Percentiles rank a stretch among this genome's conserved stretches.
Conservation (phyloP, 2,113 vertebrate genomes). For the Scomber colias region DNA sequence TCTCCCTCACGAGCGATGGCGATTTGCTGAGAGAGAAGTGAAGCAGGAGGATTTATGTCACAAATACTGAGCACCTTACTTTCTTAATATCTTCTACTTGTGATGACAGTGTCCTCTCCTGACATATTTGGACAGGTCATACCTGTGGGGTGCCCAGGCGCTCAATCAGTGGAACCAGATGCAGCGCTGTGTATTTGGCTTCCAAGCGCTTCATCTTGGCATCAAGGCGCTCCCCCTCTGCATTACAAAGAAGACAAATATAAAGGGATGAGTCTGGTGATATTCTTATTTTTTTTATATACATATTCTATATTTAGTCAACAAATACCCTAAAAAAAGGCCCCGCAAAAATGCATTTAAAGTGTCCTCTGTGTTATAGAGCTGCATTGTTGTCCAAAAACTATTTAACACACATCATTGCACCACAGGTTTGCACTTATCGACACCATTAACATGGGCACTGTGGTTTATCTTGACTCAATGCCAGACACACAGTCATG, state of each 20-base stretch:
- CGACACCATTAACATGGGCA: not conserved
- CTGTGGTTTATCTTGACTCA: not conserved
- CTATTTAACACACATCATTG: too few relatives aligned
- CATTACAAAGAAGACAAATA: not conserved
- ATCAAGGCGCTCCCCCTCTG: slow-evolving; percentile 98
- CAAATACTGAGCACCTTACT: too few relatives aligned
- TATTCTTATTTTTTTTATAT: too few relatives aligned
- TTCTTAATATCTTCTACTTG: too few relatives aligned
- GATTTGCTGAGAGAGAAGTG: slow-evolving; percentile 90
- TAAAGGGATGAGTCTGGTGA: not conserved
- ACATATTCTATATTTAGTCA: not conserved
- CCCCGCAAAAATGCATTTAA: not conserved
- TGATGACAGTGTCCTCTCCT: not conserved
- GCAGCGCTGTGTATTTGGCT: slow-evolving; percentile 97
- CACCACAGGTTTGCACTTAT: too few relatives aligned
- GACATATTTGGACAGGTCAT: not conserved
- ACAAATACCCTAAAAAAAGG: not conserved
- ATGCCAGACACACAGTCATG: not conserved
- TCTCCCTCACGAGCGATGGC: slow-evolving; percentile 98
- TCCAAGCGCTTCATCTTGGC: slow-evolving; percentile 99
- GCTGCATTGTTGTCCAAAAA: not conserved
- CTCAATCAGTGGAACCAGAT: slow-evolving; percentile 97
- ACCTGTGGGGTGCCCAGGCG: slow-evolving; percentile 98
- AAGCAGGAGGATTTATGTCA: slow-evolving; percentile 65
- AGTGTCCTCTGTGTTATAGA: not conserved